phyloP scores from a whole-genome alignment of 2,888 invertebrate species.

The Coremacera marginata region DNA sequence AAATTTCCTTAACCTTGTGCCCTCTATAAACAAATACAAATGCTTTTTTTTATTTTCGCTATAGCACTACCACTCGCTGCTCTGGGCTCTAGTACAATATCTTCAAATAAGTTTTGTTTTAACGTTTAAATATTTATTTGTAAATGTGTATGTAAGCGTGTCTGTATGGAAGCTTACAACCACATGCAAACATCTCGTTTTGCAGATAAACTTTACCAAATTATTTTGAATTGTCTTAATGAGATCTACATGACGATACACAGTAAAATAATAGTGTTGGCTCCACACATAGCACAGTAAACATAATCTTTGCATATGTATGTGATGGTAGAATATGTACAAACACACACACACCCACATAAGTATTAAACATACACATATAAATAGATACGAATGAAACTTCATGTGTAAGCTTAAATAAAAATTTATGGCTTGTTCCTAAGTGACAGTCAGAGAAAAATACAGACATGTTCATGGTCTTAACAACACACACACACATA shows the following conservation, averaged over 20 bases:
- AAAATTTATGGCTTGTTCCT: not conserved
- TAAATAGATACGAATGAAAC: not conserved
- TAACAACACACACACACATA: not conserved
- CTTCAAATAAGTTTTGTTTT: too few relatives aligned
- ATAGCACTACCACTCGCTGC: too few relatives aligned
- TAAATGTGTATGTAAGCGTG: not conserved
- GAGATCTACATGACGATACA: slow-evolving; percentile 18
- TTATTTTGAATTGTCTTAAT: slow-evolving; percentile 26
- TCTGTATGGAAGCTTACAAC: not conserved
- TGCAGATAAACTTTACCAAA: slow-evolving; percentile 21
- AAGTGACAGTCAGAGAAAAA: not conserved
- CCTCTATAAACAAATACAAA: too few relatives aligned
- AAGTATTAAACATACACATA: not conserved
- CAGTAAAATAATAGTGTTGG: not conserved
- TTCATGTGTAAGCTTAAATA: slow-evolving; percentile 10
- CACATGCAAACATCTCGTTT: not conserved
- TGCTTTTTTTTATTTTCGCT: too few relatives aligned
- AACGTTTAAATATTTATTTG: not conserved
- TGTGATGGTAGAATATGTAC: too few relatives aligned
- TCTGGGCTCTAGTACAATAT: too few relatives aligned
- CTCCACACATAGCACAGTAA: not conserved
- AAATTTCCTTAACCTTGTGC: too few relatives aligned
- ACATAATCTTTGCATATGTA: too few relatives aligned
- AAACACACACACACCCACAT: not conserved
- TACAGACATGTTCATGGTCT: slow-evolving; percentile 4